A percentile compares a stretch with the other conserved stretches of the same genome.
These are phyloP conservation scores for Diuraphis noxia DNA, from an alignment of 1,140 invertebrate species.

Conservation along the genomic window DNA sequence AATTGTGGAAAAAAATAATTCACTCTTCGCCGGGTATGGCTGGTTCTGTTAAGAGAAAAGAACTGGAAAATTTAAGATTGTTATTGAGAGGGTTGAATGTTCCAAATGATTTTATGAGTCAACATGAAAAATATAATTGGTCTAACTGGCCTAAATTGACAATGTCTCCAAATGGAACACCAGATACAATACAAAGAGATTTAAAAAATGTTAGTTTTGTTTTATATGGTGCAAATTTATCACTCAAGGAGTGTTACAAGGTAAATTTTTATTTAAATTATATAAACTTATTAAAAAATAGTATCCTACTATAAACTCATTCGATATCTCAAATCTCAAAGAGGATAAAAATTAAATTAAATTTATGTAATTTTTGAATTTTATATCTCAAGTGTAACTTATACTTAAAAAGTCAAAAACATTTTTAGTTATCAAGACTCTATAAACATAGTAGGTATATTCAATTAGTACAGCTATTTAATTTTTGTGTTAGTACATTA, in stretches of 20 bases:
- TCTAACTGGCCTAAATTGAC: conserved; percentile 44
- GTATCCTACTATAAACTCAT: neutral
- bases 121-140: conserved; percentile 40
- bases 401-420: no score
- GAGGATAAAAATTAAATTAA: no score
- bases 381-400: no score
- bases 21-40: neutral
- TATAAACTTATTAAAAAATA: neutral
- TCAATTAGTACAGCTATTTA: neutral
- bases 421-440: no score
- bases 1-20: conserved; percentile 38
- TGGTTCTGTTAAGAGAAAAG: conserved; percentile 23
- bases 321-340: no score
- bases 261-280: conserved; percentile 1
- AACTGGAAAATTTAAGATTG: conserved; percentile 10
- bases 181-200: conserved; percentile 31
- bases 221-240: conserved; percentile 15
- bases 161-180: conserved; percentile 23
- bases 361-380: no score
- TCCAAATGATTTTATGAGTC: conserved; percentile 31
- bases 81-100: conserved; percentile 26
- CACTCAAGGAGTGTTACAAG: conserved; percentile 32
- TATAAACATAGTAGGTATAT: neutral
- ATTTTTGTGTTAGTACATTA: neutral
- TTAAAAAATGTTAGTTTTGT: conserved; percentile 33